Percentiles rank a stretch among this genome's conserved stretches.
These are phyloP conservation scores for Dissostichus mawsoni DNA, from an alignment of 2,113 vertebrate species.

Conservation along the genomic window DNA sequence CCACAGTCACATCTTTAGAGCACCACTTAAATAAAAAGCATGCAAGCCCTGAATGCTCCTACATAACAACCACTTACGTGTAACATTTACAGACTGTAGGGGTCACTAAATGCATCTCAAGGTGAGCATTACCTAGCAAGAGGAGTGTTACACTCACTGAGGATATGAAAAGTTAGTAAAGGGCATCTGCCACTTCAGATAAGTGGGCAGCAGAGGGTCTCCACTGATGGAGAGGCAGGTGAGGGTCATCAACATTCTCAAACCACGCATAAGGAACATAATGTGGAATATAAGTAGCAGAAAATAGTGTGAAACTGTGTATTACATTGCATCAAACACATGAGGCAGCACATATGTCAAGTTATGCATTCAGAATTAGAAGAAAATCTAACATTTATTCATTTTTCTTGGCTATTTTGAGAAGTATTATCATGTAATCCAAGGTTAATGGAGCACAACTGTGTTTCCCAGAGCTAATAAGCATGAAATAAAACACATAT, in stretches of 20 bases:
- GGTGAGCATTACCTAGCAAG: slow-evolving; percentile 26
- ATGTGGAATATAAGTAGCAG: too few species aligned
- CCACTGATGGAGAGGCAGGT: slow-evolving; percentile 20
- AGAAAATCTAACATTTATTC: background rate
- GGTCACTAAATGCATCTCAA: slow-evolving; percentile 29
- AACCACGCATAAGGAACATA: background rate
- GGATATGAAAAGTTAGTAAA: slow-evolving; percentile 53
- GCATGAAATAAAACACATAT: background rate
- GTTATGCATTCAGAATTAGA: background rate
- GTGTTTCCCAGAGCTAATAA: background rate
- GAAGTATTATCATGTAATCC: background rate
- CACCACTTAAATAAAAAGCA: background rate
- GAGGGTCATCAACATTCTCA: slow-evolving; percentile 9
- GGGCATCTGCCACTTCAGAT: slow-evolving; percentile 66
- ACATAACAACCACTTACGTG: background rate
- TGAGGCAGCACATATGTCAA: background rate
- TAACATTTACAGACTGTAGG: background rate
- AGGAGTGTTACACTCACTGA: slow-evolving; percentile 5
- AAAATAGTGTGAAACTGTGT: background rate
- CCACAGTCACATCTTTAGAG: slow-evolving; percentile 11
- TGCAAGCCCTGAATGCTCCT: background rate
- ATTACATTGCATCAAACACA: background rate
- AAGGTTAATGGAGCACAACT: background rate
- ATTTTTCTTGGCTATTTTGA: background rate
- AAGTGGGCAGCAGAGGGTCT: slow-evolving; percentile 7